Evolutionary conservation across 2,797 vertebrate species (phyloP), one percentile per base, ranked within the genome.

Genomic region (Schizopygopsis pylzovi): DNA sequence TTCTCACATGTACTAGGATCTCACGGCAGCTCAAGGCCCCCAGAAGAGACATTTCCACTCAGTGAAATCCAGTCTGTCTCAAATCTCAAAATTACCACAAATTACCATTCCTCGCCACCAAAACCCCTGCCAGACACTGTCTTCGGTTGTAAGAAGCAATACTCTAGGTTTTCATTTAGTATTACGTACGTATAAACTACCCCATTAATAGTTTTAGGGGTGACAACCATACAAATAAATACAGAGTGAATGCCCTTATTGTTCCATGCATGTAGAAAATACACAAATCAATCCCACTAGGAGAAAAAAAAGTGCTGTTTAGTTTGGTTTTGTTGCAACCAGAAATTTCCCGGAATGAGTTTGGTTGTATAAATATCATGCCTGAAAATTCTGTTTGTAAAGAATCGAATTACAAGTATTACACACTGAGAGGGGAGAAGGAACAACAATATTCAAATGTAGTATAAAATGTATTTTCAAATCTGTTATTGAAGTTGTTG

Each of bases 21-120:
- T 87, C 76, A 75, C 59, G 85, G 87, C 84, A 91, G 82, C 89
- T 89, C 86, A 73, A 87, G 87, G 81, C 43, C 85, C 73, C 79
- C 67, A 71, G 78, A 79, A 78, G 56, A 81, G 75, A 12, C 84
- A 45, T 80, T 83, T 73, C 47, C 25, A 67, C 87, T 54, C 39
- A 41, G 49, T 47, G 54, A 68, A 63, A 79, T 79, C 37, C 18
- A 54, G 68, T 81, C 75, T 18, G 22, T 54, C 45, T 84, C 15
- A 0, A 67, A 39, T 61, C 45, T 28, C n/a, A 73, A 84, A n/a
- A 4, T 33, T 5, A 18, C 75, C 56, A 86, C 71, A 82, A 82
- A 72, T 84, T 67, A 73, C 33, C 25, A 80, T 77, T 71, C 39
- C 52, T 20, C 54, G 63, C 37, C 80, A 65, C 13, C 49, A 52